phyloP scores from a whole-genome alignment of 2,888 invertebrate species.

The Drosophila aldrichi region DNA sequence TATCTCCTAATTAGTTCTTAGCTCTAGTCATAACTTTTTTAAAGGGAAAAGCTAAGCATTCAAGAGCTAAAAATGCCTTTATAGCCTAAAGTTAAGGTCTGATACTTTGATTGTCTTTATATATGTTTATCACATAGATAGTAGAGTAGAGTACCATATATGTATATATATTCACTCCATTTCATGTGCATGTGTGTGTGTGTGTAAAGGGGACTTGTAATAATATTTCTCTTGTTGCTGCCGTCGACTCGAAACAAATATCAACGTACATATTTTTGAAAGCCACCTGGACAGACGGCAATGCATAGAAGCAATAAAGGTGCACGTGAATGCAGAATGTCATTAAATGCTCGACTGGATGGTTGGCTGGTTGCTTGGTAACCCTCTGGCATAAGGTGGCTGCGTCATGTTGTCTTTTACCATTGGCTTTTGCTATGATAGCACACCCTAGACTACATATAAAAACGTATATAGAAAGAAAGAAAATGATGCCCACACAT shows the following conservation, averaged over 20 bases:
- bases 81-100: background rate
- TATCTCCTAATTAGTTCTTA: too few relatives aligned
- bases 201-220: conserved; percentile 32
- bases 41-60: background rate
- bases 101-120: background rate
- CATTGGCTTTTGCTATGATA: conserved; percentile 14
- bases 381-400: conserved; percentile 8
- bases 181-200: background rate
- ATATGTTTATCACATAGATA: background rate
- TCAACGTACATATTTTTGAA: conserved; percentile 42
- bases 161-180: background rate
- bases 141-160: background rate
- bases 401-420: conserved; percentile 22
- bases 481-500: background rate
- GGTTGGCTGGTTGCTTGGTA: conserved; percentile 9
- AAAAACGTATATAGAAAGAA: background rate
- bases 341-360: conserved; percentile 51
- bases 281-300: conserved; percentile 27
- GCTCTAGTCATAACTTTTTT: background rate
- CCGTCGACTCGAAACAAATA: conserved; percentile 24
- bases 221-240: conserved; percentile 41
- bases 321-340: conserved; percentile 43
- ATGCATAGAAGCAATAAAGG: background rate
- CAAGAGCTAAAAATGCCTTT: background rate
- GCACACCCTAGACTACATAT: conserved; percentile 1